These are phyloP conservation scores for Megaptera novaeangliae DNA, from an alignment of 2,113 vertebrate genomes.

Conservation along the genomic window DNA sequence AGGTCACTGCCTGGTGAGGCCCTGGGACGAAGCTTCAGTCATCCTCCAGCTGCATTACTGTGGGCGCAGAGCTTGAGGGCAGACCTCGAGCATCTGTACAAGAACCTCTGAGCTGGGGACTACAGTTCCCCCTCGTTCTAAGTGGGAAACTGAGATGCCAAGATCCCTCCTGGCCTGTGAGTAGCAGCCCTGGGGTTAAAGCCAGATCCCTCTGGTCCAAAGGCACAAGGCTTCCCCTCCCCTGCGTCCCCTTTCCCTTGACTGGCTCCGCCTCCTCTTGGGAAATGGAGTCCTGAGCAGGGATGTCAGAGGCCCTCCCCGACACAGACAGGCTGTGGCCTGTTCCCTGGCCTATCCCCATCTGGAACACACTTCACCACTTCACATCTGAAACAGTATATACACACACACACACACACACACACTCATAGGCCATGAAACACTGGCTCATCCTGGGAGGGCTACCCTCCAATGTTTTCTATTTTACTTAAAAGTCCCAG, in stretches of 20 bases:
- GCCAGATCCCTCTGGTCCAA: not conserved
- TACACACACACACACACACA: not conserved
- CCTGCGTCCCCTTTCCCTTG: not conserved
- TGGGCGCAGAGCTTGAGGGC: not conserved
- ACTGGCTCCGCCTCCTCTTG: not conserved
- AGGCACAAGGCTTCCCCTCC: not conserved
- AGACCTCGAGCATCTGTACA: not conserved
- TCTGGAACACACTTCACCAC: not conserved
- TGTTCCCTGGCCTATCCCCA: not conserved
- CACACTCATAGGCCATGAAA: not conserved
- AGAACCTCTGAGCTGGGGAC: not conserved
- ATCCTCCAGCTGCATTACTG: not conserved
- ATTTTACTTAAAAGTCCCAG: not conserved
- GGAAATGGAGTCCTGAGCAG: not conserved
- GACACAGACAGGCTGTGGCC: not conserved
- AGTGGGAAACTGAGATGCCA: not conserved
- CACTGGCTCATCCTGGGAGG: not conserved
- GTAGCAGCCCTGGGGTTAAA: not conserved
- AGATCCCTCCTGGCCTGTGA: not conserved
- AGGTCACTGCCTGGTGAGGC: not conserved
- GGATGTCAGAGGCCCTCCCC: not conserved
- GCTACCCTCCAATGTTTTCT: not conserved
- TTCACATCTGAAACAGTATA: not conserved
- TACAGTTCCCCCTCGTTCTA: not conserved
- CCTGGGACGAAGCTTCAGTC: not conserved